phyloP scores from a whole-genome alignment of 2,113 vertebrate genomes.

The Lycocorax pyrrhopterus region DNA sequence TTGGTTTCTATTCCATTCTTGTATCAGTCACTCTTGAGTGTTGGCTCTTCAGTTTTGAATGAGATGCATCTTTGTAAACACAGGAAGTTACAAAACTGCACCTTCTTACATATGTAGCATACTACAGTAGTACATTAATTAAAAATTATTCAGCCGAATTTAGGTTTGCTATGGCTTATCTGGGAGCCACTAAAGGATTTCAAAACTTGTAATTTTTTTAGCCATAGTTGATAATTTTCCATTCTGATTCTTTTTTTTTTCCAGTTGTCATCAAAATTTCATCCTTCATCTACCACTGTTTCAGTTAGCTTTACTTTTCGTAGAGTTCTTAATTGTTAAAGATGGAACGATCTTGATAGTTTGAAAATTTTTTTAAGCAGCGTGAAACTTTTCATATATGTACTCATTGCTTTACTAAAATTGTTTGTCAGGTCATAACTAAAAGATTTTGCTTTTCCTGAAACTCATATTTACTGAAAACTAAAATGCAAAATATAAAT shows the following conservation, averaged over 20 bases:
- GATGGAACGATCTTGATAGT: neutral
- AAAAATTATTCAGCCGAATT: neutral
- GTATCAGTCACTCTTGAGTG: neutral
- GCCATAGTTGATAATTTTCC: neutral
- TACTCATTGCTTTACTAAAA: neutral
- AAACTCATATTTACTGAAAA: neutral
- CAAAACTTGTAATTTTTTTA: neutral
- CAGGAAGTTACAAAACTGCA: neutral
- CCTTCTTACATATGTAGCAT: neutral
- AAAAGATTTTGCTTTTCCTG: neutral
- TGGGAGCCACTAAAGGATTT: neutral
- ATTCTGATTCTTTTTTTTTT: neutral
- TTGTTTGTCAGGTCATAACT: neutral
- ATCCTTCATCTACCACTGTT: neutral
- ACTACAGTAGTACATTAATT: neutral
- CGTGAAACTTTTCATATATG: neutral
- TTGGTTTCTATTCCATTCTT: neutral
- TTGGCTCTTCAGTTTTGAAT: neutral
- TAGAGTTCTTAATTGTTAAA: neutral
- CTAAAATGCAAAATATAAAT: neutral
- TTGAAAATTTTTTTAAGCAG: neutral
- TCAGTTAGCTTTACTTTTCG: neutral
- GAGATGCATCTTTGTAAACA: neutral
- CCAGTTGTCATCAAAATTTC: neutral
- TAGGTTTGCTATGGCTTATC: neutral